Conservation (phyloP, 1,140 invertebrate species). For the Diachasma alloeum region DNA sequence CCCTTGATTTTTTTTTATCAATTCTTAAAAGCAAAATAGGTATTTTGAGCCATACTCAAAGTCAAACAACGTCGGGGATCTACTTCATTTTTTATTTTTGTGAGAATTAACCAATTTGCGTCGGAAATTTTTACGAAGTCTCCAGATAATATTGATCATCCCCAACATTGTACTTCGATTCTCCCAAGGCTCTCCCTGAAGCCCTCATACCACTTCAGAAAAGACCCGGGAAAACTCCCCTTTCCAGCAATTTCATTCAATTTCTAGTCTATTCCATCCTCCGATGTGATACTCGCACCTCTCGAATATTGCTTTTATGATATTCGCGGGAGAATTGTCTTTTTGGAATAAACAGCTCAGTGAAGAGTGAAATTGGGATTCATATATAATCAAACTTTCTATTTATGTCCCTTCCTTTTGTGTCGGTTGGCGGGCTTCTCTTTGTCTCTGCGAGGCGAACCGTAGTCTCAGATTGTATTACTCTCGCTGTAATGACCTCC, state of each 20-base stretch:
- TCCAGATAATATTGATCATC: no score
- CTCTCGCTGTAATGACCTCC: neutral
- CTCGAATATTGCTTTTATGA: neutral
- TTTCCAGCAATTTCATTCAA: neutral
- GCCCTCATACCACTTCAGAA: neutral
- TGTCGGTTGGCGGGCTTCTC: neutral
- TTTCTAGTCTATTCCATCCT: neutral
- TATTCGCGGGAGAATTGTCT: neutral
- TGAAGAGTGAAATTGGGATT: neutral
- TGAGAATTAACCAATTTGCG: neutral
- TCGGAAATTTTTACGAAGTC: no score
- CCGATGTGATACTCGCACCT: neutral
- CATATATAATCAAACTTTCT: neutral
- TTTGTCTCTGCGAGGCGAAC: neutral
- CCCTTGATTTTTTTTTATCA: no score
- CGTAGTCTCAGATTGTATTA: neutral
- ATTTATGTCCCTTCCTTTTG: neutral
- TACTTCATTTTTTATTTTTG: no score
- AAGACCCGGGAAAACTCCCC: neutral
- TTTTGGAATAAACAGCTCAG: neutral
- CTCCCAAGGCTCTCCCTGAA: neutral
- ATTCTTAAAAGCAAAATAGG: no score
- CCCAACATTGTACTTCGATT: neutral
- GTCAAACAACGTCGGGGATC: no score
- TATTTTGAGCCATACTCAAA: no score